These are phyloP conservation scores for Schizotus pectinicornis DNA, from an alignment of 2,888 invertebrate genomes.

Conservation along the genomic window DNA sequence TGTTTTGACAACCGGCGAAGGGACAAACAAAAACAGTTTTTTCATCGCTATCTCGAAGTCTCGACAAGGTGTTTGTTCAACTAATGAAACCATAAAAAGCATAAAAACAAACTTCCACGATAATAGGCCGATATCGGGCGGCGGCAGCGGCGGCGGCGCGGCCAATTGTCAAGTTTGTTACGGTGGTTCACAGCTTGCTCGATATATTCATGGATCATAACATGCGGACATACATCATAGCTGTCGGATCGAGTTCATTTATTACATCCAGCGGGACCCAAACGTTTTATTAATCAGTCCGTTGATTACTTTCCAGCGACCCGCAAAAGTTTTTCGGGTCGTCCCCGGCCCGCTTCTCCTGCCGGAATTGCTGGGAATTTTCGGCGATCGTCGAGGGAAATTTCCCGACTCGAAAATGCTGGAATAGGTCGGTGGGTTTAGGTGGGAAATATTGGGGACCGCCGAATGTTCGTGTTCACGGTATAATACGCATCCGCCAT, in stretches of 20 bases:
- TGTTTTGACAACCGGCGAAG: too few relatives aligned
- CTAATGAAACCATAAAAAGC: slow-evolving; percentile 19
- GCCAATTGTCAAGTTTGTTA: slow-evolving; percentile 42
- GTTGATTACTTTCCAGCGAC: slow-evolving; percentile 37
- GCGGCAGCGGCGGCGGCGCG: slow-evolving; percentile 12
- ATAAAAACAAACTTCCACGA: slow-evolving; percentile 19
- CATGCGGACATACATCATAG: slow-evolving; percentile 52
- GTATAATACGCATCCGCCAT: slow-evolving; percentile 53
- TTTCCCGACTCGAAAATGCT: not conserved
- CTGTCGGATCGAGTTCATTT: slow-evolving; percentile 52
- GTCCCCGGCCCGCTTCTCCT: not conserved
- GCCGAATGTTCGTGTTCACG: slow-evolving; percentile 46
- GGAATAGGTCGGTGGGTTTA: not conserved
- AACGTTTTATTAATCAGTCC: slow-evolving; percentile 47
- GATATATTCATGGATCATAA: slow-evolving; percentile 53
- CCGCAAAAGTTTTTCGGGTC: not conserved
- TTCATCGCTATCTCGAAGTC: too few relatives aligned
- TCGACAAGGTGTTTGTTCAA: slow-evolving; percentile 8
- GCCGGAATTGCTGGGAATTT: not conserved
- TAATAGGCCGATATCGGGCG: slow-evolving; percentile 1
- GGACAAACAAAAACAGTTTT: too few relatives aligned
- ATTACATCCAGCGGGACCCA: slow-evolving; percentile 44
- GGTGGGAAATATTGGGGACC: slow-evolving; percentile 34
- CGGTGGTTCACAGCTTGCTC: slow-evolving; percentile 40
- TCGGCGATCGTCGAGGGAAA: not conserved